Conservation (phyloP, 2,888 invertebrate genomes). For the Nomada fucata region DNA sequence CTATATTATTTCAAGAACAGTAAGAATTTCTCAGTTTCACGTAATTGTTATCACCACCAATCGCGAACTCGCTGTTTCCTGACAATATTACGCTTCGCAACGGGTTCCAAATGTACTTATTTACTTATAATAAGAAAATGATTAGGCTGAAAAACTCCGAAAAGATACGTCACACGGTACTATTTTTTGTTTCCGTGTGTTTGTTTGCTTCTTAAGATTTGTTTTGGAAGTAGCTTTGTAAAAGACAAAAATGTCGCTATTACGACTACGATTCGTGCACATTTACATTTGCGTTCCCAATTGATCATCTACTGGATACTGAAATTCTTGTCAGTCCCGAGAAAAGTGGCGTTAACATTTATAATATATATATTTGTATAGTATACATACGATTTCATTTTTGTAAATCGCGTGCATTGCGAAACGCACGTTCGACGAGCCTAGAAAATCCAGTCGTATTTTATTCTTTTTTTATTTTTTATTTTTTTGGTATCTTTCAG, state of each 20-base stretch:
- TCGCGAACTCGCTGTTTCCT: conserved; percentile 16
- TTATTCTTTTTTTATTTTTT: conserved; percentile 4
- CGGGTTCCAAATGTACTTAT: conserved; percentile 44
- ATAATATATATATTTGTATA: not conserved
- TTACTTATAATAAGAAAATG: conserved; percentile 43
- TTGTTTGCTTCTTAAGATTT: not conserved
- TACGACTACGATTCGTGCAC: conserved; percentile 38
- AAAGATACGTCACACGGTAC: conserved; percentile 18
- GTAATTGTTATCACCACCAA: conserved; percentile 32
- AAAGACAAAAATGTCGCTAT: conserved; percentile 15
- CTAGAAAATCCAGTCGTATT: conserved; percentile 11
- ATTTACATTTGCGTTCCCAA: conserved; percentile 48
- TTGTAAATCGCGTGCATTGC: conserved; percentile 4
- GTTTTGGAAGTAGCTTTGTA: not conserved
- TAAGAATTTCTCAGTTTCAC: not conserved
- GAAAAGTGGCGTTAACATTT: conserved; percentile 2
- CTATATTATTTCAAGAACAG: not conserved
- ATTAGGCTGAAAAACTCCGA: conserved; percentile 50
- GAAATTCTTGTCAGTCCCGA: conserved; percentile 37
- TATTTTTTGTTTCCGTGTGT: not conserved
- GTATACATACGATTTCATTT: not conserved
- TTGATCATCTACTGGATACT: conserved; percentile 58
- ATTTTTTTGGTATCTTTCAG: conserved; percentile 26
- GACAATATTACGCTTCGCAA: conserved; percentile 11
- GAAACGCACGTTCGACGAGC: not conserved